A percentile compares a stretch with the other conserved stretches of the same genome.
These are phyloP conservation scores for Drosophila bunnanda DNA, from an alignment of 2,888 invertebrate species.

Conservation along the genomic window DNA sequence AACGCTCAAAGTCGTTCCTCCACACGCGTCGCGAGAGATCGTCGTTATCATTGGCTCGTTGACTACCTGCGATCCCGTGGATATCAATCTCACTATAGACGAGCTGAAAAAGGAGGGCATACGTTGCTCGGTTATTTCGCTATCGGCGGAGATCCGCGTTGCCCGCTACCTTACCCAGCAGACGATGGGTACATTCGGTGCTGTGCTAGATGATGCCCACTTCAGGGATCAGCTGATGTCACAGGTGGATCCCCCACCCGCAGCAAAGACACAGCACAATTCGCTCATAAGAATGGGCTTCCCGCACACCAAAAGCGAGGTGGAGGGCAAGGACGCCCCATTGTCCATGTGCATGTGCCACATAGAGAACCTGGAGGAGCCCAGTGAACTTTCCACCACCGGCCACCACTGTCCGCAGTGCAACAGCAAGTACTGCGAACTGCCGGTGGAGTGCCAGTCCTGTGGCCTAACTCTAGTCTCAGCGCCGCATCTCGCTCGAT, in stretches of 20 bases:
- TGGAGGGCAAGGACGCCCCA: conserved; percentile 87
- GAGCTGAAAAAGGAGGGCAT: conserved; percentile 91
- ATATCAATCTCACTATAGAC: conserved; percentile 93
- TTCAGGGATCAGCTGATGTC: conserved; percentile 88
- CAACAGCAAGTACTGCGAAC: conserved; percentile 98
- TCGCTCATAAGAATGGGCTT: conserved; percentile 98
- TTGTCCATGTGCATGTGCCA: conserved; percentile 98
- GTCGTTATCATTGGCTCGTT: conserved; percentile 96
- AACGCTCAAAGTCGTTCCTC: conserved; percentile 94
- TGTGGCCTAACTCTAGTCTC: conserved; percentile 98
- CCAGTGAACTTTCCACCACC: conserved; percentile 89
- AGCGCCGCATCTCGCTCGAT: conserved; percentile 98
- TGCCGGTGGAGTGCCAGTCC: conserved; percentile 98
- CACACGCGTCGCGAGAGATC: conserved; percentile 97
- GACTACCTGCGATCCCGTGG: conserved; percentile 98
- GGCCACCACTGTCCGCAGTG: conserved; percentile 98
- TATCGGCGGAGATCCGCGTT: conserved; percentile 97
- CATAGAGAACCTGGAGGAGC: conserved; percentile 90
- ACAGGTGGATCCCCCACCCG: conserved; percentile 89
- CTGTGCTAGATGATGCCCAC: conserved; percentile 93
- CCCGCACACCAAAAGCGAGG: conserved; percentile 90
- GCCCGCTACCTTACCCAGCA: conserved; percentile 93
- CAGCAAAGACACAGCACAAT: conserved; percentile 90
- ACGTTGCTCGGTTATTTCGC: conserved; percentile 96
- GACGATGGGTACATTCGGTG: conserved; percentile 94